A percentile compares a stretch with the other conserved stretches of the same genome.
These are phyloP conservation scores for Orthonevra nobilis DNA, from an alignment of 2,888 invertebrate genomes.

Conservation along the genomic window DNA sequence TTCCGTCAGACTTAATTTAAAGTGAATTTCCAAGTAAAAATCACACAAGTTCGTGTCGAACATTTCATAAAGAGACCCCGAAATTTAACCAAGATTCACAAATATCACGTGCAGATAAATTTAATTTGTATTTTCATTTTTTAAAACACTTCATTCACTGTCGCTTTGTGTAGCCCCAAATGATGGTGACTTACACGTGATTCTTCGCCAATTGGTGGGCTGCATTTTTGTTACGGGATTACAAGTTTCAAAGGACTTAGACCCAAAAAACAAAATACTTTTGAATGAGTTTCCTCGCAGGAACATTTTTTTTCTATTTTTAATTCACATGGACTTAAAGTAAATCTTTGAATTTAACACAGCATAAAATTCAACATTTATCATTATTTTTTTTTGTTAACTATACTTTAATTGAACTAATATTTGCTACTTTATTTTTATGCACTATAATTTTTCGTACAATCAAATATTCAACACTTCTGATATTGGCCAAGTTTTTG, in stretches of 20 bases:
- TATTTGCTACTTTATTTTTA: too few relatives aligned
- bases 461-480: constrained; percentile 17
- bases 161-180: too few relatives aligned
- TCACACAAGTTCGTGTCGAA: too few relatives aligned
- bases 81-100: too few relatives aligned
- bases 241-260: constrained; percentile 25
- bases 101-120: too few relatives aligned
- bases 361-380: constrained; percentile 57
- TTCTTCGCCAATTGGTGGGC: constrained; percentile 37
- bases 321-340: not conserved
- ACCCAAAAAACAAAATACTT: constrained; percentile 38
- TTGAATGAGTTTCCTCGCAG: constrained; percentile 46
- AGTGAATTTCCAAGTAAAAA: too few relatives aligned
- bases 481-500: constrained; percentile 41
- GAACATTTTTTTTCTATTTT: constrained; percentile 34
- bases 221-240: constrained; percentile 38
- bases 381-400: too few relatives aligned
- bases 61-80: too few relatives aligned
- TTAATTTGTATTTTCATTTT: too few relatives aligned
- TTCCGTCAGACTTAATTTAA: too few relatives aligned
- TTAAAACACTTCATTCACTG: too few relatives aligned
- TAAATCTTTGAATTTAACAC: constrained; percentile 61
- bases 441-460: not conserved
- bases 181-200: constrained; percentile 47
- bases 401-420: not conserved